Evolutionary conservation across 1,140 invertebrate genomes (phyloP), one percentile per base, ranked within the genome.

Genomic region (Drosophila kikkawai): DNA sequence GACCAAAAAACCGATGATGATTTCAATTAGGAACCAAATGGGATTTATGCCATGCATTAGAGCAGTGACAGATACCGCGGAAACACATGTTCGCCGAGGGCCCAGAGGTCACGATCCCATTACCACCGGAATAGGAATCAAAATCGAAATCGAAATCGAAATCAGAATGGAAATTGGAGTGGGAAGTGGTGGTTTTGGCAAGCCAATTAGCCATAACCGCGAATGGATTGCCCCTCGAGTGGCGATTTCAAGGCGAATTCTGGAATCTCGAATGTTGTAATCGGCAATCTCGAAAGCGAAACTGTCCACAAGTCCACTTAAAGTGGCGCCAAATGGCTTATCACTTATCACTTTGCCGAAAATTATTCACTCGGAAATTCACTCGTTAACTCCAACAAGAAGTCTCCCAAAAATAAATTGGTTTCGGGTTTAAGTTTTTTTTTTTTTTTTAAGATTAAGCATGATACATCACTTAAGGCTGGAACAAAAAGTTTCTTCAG

Each of bases 321-420:
- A 59, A 59, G 42, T 55, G 71, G 71, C 58, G 60, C 74, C 74
- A 66, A 75, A 76, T 76, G 60, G 74, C 60, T 58, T 58, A 76
- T 75, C 71, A 66, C 39, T 75, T 66, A 75, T 58, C 74, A 76
- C 53, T 66, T 57, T 26, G 1, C 19, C 42, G 12, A 71, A 59
- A 36, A 73, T 73, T 73, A 73, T 74, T 60, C 70, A 51, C 67
- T 53, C 47, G 61, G 47, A 69, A 69, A 69, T 37, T 69, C 63
- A 44, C 58, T 13, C n/a, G 15, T 41, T 63, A 26, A 41, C 64
- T 36, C 5, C 15, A 17, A 4, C 3, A 26, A 63, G 9, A n/a
- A 36, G 37, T 15, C 17, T 32, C 9, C 11, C 5, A 22, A n/a
- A 12, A 17, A 29, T 26, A 22, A 22, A 12, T 47, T 22, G 7